Evolutionary conservation across 2,888 invertebrate genomes (phyloP), one percentile per base, ranked within the genome.

Genomic region (Penaeus monodon): DNA sequence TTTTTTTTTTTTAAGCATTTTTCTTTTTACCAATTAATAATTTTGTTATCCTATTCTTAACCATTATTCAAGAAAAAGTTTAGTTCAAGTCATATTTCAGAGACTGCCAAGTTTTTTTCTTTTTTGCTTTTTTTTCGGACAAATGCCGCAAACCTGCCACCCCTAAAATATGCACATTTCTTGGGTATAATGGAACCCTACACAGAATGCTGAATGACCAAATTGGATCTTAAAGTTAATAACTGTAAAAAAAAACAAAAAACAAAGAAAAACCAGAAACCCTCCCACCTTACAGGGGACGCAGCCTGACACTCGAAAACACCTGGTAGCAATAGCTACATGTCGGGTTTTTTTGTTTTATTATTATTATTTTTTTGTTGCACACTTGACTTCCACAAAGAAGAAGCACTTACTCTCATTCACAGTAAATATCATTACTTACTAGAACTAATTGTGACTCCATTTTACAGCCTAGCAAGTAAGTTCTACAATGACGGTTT

Each of bases 381-480:
- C 85, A 80, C 85, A 80, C 74, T 73, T 85, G 80, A 85, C 80
- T 85, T 80, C 85, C 85, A 85, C 70, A 80, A 85, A 74, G 65
- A 82, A 73, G 74, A 79, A 73, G 68, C 79, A 79, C 78, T 80
- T 65, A 80, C 80, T 80, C 74, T 80, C 80, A 85, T 85, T 85
- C 85, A 85, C 85, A 80, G 74, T 85, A 80, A 85, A 85, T 85
- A 80, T 85, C 79, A 44, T 73, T 82, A 82, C 82, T 84, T 85
- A 80, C 85, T 85, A 85, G 66, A 74, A 73, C 80, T 80, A 85
- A 80, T 85, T 85, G 85, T 85, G 85, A 85, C 85, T 85, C 85
- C 85, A 80, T 70, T 80, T 85, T 85, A 85, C 85, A 80, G 80
- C 80, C 85, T 85, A 85, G 85, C 85, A 80, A 85, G 85, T 85